A percentile compares a stretch with the other conserved stretches of the same genome.
Evolutionary conservation across 2,797 vertebrate genomes (phyloP).

Genomic region (Schizothorax lantsangensis): DNA sequence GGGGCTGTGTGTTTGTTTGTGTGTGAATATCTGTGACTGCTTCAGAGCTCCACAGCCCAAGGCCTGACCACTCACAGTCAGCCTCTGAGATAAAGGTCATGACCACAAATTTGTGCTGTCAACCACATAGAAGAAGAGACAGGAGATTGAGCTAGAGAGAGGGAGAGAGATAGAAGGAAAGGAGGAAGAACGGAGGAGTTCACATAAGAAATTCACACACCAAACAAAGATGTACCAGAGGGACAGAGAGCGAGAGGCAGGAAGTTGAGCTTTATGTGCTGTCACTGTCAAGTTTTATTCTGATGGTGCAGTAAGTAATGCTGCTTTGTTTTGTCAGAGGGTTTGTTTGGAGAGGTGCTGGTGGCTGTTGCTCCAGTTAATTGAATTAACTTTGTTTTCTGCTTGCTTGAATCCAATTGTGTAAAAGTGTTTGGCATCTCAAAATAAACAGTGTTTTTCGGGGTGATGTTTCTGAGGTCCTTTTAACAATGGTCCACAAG

Average conservation of each 20-base stretch:
- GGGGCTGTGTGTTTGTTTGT: neutral
- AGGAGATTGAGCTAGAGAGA: slow-evolving; percentile 15
- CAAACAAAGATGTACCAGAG: slow-evolving; percentile 12
- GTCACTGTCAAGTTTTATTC: slow-evolving; percentile 28
- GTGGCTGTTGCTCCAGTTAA: slow-evolving; percentile 72
- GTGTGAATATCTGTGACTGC: slow-evolving; percentile 20
- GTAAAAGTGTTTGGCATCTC: neutral
- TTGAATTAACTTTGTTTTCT: slow-evolving; percentile 71
- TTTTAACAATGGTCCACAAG: neutral
- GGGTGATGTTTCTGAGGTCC: neutral
- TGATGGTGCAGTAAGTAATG: slow-evolving; percentile 1
- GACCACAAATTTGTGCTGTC: slow-evolving; percentile 43
- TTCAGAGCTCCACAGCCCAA: neutral
- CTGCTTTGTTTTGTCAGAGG: slow-evolving; percentile 24
- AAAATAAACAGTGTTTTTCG: slow-evolving; percentile 5
- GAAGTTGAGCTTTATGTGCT: slow-evolving; percentile 19
- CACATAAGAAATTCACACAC: slow-evolving; percentile 10
- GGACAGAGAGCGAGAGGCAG: neutral
- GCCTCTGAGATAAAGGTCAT: slow-evolving; percentile 33
- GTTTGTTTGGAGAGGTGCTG: slow-evolving; percentile 54
- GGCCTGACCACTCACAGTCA: slow-evolving; percentile 18
- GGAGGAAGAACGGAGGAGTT: slow-evolving; percentile 7
- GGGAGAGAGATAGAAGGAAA: neutral
- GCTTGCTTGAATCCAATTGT: slow-evolving; percentile 29
- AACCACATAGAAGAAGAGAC: slow-evolving; percentile 26